Percentiles rank a stretch among this genome's conserved stretches.
phyloP scores from a whole-genome alignment of 1,140 invertebrate genomes.

The Melipona quadrifasciata region DNA sequence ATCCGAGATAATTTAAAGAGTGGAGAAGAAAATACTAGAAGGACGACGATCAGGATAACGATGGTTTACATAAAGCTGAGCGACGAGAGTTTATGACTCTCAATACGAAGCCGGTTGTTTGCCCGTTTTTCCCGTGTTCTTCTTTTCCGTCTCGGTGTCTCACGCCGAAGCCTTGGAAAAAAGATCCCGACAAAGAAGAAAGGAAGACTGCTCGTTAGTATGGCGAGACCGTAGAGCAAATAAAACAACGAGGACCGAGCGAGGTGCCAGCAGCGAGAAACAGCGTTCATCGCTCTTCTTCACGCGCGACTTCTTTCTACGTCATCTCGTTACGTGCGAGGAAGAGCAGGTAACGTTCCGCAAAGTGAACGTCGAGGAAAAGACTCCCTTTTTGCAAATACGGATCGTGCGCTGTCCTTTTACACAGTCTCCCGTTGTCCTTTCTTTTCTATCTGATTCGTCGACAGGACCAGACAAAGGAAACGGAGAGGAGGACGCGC shows the following conservation, averaged over 20 bases:
- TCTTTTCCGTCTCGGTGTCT: background rate
- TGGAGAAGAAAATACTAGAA: constrained; percentile 27
- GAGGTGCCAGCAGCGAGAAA: background rate
- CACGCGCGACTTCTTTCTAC: constrained; percentile 43
- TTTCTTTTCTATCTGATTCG: constrained; percentile 42
- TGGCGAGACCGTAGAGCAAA: constrained; percentile 16
- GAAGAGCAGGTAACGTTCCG: constrained; percentile 54
- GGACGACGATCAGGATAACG: constrained; percentile 39
- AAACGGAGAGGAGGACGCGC: background rate
- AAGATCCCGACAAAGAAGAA: constrained; percentile 45
- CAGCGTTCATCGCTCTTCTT: constrained; percentile 48
- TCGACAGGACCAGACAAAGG: constrained; percentile 26
- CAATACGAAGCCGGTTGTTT: constrained; percentile 44
- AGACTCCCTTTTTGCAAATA: constrained; percentile 48
- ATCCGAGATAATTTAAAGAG: constrained; percentile 38
- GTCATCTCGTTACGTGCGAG: constrained; percentile 60
- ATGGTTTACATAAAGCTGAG: constrained; percentile 52
- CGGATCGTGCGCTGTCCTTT: constrained; percentile 38
- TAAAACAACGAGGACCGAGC: constrained; percentile 14
- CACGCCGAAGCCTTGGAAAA: constrained; percentile 1
- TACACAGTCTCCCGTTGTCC: background rate
- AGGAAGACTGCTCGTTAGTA: constrained; percentile 52
- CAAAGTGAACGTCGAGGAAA: constrained; percentile 41
- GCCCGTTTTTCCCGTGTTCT: constrained; percentile 1
- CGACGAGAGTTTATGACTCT: constrained; percentile 45